Evolutionary conservation across 1,140 invertebrate genomes (phyloP).

Genomic region (Anagrus nilaparvatae): DNA sequence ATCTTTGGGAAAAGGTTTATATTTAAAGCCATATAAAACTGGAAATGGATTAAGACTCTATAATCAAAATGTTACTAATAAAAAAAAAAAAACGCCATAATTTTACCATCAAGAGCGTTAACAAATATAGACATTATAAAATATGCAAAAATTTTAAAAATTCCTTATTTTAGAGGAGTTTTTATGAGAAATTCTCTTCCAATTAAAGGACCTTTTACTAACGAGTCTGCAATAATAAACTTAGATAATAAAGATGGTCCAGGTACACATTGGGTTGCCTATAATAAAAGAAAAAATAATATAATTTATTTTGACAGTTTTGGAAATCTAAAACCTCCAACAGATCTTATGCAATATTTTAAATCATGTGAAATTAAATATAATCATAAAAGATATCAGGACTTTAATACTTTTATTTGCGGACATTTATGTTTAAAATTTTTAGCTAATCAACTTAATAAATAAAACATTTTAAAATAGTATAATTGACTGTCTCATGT

Average conservation of each 20-base stretch:
- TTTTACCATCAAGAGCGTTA: constrained; percentile 20
- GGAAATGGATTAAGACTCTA: too few species aligned
- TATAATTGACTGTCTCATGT: too few species aligned
- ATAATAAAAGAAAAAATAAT: constrained; percentile 20
- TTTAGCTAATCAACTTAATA: constrained; percentile 2
- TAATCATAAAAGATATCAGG: constrained; percentile 19
- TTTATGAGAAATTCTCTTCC: constrained; percentile 23
- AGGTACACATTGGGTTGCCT: constrained; percentile 28
- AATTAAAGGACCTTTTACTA: constrained; percentile 14
- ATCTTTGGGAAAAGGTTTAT: constrained; percentile 28
- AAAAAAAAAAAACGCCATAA: constrained; percentile 10
- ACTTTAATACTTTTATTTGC: constrained; percentile 16
- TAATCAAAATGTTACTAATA: constrained; percentile 7
- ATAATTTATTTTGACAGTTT: constrained; percentile 27
- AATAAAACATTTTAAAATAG: too few species aligned
- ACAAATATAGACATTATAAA: constrained; percentile 20
- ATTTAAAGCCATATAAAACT: constrained; percentile 19
- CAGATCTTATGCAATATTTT: constrained; percentile 22
- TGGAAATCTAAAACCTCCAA: constrained; percentile 22
- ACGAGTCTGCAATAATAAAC: constrained; percentile 26
- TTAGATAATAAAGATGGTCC: constrained; percentile 18
- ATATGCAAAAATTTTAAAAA: constrained; percentile 20
- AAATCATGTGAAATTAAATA: constrained; percentile 16
- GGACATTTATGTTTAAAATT: constrained; percentile 22
- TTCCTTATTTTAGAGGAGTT: constrained; percentile 22